Conservation (phyloP, 2,113 vertebrate species). For the Zootoca vivipara region DNA sequence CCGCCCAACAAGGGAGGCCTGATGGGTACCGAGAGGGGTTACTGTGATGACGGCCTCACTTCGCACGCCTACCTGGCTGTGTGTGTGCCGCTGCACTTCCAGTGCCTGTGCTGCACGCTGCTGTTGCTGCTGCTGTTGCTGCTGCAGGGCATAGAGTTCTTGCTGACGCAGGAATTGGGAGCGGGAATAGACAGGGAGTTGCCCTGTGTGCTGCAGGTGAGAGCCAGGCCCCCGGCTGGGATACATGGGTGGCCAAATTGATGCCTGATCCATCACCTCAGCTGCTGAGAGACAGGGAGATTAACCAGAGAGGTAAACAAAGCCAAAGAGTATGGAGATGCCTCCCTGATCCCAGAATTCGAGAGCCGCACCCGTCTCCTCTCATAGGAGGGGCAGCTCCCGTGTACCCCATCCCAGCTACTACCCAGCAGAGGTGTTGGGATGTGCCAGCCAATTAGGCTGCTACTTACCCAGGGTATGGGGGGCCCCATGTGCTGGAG, state of each 20-base stretch:
- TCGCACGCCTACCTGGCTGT: conserved; percentile 55
- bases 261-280: conserved; percentile 96
- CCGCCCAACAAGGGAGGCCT: not conserved
- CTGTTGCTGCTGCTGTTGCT: conserved; percentile 79
- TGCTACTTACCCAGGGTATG: conserved; percentile 87
- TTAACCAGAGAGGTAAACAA: not conserved
- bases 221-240: conserved; percentile 86
- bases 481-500: conserved; percentile 82
- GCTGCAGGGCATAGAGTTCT: conserved; percentile 92
- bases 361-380: not conserved
- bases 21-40: too few relatives aligned
- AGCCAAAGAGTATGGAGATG: not conserved
- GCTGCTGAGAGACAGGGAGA: conserved; percentile 58
- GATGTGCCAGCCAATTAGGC: not conserved
- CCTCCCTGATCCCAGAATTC: not conserved
- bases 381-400: not conserved
- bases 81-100: conserved; percentile 75
- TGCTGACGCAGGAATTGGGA: conserved; percentile 96
- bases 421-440: not conserved
- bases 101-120: conserved; percentile 76
- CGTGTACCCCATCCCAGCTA: not conserved
- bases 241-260: conserved; percentile 95
- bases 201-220: conserved; percentile 93
- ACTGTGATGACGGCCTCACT: not conserved
- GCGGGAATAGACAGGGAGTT: conserved; percentile 88